A percentile compares a stretch with the other conserved stretches of the same genome.
These are phyloP conservation scores for Malurus leucopterus DNA, from an alignment of 2,797 vertebrate species.

Conservation along the genomic window DNA sequence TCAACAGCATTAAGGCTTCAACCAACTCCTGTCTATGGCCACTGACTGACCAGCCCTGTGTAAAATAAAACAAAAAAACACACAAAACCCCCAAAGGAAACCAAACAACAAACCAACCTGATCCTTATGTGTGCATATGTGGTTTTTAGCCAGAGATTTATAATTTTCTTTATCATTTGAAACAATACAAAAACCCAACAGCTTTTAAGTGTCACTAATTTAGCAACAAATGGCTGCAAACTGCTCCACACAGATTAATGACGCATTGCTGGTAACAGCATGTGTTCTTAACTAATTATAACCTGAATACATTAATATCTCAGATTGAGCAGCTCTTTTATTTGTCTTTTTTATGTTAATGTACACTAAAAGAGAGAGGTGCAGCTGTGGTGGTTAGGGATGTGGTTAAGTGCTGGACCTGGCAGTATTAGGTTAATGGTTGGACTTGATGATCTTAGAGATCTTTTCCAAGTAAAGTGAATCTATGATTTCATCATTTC, in stretches of 20 bases:
- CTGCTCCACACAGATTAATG: constrained; percentile 10
- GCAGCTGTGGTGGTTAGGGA: background rate
- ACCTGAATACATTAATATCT: constrained; percentile 7
- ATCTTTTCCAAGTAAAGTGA: background rate
- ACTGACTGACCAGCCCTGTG: background rate
- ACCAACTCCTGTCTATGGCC: background rate
- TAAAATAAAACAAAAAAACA: background rate
- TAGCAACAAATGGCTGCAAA: constrained; percentile 20
- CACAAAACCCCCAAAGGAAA: background rate
- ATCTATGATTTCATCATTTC: background rate
- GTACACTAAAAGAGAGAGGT: background rate
- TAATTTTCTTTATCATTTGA: background rate
- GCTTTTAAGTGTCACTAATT: constrained; percentile 22
- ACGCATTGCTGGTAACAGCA: constrained; percentile 20
- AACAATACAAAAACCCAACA: background rate
- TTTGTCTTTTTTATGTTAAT: background rate
- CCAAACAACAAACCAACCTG: background rate
- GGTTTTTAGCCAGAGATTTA: background rate
- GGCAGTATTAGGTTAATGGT: background rate
- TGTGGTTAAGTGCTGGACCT: background rate
- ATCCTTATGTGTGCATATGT: background rate
- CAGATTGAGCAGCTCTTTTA: background rate
- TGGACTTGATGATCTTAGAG: background rate
- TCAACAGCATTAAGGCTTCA: background rate
- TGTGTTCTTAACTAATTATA: constrained; percentile 54